Evolutionary conservation across 2,113 vertebrate genomes (phyloP).

Genomic region (Sula dactylatra): DNA sequence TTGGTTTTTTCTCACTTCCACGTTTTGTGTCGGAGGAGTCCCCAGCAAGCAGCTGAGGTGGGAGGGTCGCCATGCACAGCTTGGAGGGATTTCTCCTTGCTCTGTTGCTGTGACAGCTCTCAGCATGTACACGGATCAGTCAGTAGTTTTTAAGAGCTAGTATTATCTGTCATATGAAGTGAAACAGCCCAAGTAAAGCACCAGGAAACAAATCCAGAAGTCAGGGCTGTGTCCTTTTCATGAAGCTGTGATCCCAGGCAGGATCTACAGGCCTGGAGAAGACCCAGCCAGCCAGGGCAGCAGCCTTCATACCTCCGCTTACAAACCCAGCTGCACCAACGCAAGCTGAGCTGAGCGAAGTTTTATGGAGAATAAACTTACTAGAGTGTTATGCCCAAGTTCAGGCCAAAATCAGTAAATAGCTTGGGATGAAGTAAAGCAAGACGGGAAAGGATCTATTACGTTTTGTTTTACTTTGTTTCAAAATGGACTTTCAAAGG

Average conservation of each 20-base stretch:
- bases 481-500: not conserved
- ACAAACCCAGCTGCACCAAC: not conserved
- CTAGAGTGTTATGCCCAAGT: not conserved
- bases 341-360: not conserved
- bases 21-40: rapidly evolving
- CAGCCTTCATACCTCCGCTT: not conserved
- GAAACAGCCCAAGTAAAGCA: not conserved
- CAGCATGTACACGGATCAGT: not conserved
- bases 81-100: not conserved
- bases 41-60: not conserved
- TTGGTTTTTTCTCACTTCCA: not conserved
- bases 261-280: not conserved
- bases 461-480: not conserved
- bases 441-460: not conserved
- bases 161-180: not conserved
- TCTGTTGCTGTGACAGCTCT: not conserved
- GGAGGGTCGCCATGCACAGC: not conserved
- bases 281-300: not conserved
- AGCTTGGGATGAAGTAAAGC: not conserved
- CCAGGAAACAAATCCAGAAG: not conserved
- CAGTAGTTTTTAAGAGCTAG: not conserved
- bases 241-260: not conserved
- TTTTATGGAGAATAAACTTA: not conserved
- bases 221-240: not conserved
- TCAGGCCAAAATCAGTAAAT: not conserved